Percentiles rank a stretch among this genome's conserved stretches.
Conservation (phyloP, 1,140 invertebrate species). For the Zaprionus nigranus region DNA sequence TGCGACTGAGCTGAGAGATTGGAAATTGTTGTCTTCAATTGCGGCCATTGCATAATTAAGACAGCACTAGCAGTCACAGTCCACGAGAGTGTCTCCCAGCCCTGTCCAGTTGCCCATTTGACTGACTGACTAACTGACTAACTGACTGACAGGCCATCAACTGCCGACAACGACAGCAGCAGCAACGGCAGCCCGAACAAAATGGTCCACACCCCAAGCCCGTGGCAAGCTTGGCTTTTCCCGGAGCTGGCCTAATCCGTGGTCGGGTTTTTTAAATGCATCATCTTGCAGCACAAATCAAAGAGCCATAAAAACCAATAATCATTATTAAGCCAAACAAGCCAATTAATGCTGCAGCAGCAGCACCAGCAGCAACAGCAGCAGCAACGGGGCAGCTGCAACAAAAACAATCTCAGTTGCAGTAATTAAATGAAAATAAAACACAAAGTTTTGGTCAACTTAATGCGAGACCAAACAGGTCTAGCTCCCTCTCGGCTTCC, state of each 20-base stretch:
- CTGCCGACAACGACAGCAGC: background rate
- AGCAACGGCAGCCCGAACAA: slow-evolving; percentile 47
- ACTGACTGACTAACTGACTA: slow-evolving; percentile 64
- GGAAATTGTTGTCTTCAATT: slow-evolving; percentile 77
- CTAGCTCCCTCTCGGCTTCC: slow-evolving; percentile 40
- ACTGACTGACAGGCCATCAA: slow-evolving; percentile 74
- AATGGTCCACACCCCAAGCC: slow-evolving; percentile 68
- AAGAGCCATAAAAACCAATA: slow-evolving; percentile 83
- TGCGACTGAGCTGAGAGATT: slow-evolving; percentile 61
- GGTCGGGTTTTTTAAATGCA: slow-evolving; percentile 68
- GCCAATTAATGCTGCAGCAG: slow-evolving; percentile 73
- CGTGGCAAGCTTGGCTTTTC: slow-evolving; percentile 46
- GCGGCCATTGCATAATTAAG: slow-evolving; percentile 80
- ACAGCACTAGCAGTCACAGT: slow-evolving; percentile 64
- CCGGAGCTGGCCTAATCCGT: slow-evolving; percentile 51
- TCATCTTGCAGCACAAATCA: slow-evolving; percentile 74
- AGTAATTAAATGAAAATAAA: slow-evolving; percentile 83
- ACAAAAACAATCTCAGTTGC: slow-evolving; percentile 28
- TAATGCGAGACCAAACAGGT: slow-evolving; percentile 53
- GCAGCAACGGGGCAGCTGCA: slow-evolving; percentile 12
- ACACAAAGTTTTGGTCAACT: slow-evolving; percentile 74
- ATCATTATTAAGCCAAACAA: slow-evolving; percentile 83
- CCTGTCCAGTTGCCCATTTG: slow-evolving; percentile 40
- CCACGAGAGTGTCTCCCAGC: slow-evolving; percentile 41
- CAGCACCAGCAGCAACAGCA: slow-evolving; percentile 15